Percentiles rank a stretch among this genome's conserved stretches.
Conservation (phyloP, 2,797 vertebrate genomes). For the Cyprinodon diabolis region DNA sequence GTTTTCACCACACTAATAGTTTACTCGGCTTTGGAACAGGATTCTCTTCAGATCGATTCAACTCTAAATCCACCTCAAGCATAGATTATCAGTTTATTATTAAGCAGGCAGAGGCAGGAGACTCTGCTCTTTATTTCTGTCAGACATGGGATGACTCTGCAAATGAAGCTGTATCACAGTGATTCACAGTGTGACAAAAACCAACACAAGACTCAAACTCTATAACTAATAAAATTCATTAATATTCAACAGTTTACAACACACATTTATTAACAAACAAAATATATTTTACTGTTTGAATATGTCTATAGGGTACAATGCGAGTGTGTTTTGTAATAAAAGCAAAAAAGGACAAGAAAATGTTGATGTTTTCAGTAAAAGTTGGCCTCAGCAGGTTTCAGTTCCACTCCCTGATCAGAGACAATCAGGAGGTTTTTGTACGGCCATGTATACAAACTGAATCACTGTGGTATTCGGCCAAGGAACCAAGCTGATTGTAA, state of each 20-base stretch:
- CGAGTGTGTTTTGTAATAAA: slow-evolving; percentile 5
- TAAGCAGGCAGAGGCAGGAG: slow-evolving; percentile 38
- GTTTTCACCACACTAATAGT: fast-evolving
- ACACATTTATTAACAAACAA: neutral
- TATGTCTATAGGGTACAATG: neutral
- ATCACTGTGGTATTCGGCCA: slow-evolving; percentile 77
- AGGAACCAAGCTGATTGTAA: slow-evolving; percentile 69
- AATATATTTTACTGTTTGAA: neutral
- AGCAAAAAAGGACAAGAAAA: slow-evolving; percentile 2
- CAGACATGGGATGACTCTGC: neutral
- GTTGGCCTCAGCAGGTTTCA: slow-evolving; percentile 45
- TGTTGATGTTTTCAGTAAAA: slow-evolving; percentile 35
- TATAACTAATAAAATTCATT: neutral
- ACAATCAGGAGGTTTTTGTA: slow-evolving; percentile 69
- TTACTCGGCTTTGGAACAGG: neutral
- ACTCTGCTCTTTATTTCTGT: slow-evolving; percentile 53
- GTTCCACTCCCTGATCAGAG: slow-evolving; percentile 43
- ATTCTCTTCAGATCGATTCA: slow-evolving; percentile 38
- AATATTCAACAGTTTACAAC: neutral
- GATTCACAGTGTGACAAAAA: slow-evolving; percentile 55
- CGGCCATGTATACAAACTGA: slow-evolving; percentile 54
- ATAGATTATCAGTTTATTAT: slow-evolving; percentile 45
- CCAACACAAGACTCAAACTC: neutral
- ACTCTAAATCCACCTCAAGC: slow-evolving; percentile 29
- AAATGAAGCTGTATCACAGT: slow-evolving; percentile 22